These are phyloP conservation scores for Hermetia illucens DNA, from an alignment of 1,140 invertebrate genomes.

Conservation along the genomic window DNA sequence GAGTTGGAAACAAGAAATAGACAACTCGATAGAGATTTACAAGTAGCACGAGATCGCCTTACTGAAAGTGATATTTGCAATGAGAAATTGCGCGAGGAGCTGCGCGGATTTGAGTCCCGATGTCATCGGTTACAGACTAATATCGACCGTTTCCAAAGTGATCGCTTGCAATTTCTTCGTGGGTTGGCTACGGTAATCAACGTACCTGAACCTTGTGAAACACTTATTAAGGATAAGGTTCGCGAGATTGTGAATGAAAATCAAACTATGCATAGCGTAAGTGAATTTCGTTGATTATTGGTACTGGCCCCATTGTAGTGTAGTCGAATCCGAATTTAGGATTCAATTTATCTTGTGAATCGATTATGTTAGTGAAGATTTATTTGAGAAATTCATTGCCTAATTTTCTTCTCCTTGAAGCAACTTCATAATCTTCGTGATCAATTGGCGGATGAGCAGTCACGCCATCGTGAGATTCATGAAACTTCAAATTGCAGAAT, in stretches of 20 bases:
- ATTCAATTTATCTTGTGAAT: too few species aligned
- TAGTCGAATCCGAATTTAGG: too few species aligned
- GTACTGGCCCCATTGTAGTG: too few species aligned
- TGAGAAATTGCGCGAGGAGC: constrained; percentile 27
- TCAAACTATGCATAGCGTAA: constrained; percentile 57
- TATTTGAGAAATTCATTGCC: too few species aligned
- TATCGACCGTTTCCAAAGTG: constrained; percentile 23
- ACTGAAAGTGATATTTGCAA: constrained; percentile 25
- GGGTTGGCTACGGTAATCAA: constrained; percentile 20
- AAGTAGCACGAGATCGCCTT: constrained; percentile 22
- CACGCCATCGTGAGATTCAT: constrained; percentile 44
- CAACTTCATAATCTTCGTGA: constrained; percentile 55
- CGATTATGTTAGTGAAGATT: too few species aligned
- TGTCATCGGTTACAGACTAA: constrained; percentile 27
- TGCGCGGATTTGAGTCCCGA: constrained; percentile 27
- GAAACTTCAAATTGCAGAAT: constrained; percentile 45
- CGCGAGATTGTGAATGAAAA: constrained; percentile 57
- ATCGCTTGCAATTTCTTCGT: constrained; percentile 23
- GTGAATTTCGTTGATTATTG: too few species aligned
- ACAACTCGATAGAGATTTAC: constrained; percentile 25
- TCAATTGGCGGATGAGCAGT: constrained; percentile 44
- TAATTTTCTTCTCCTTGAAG: constrained; percentile 37
- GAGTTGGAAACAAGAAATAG: constrained; percentile 24
- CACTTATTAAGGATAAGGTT: constrained; percentile 58
- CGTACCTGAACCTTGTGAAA: constrained; percentile 49